Evolutionary conservation across 53 echinoderm and acorn worm species (phyloP).

Genomic region (Glandiceps talaboti): DNA sequence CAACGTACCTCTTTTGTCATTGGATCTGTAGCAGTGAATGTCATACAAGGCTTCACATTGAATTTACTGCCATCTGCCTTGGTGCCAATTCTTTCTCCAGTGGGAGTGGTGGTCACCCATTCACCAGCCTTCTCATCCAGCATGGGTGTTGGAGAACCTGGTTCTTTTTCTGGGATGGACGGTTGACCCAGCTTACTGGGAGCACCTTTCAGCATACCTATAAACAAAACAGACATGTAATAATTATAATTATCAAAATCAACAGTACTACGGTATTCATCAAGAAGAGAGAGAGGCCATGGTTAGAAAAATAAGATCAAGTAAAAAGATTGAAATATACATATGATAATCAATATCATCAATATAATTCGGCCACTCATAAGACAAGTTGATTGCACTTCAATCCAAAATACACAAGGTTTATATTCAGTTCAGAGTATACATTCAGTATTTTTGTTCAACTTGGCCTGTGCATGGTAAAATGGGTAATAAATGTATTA

Average conservation of each 20-base stretch:
- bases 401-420: too few species aligned
- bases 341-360: too few species aligned
- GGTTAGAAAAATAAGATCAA: too few species aligned
- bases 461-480: background rate
- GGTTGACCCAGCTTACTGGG: constrained; percentile 21
- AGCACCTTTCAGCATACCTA: constrained; percentile 17
- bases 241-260: too few species aligned
- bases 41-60: constrained; percentile 53
- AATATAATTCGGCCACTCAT: too few species aligned
- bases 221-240: background rate
- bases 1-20: constrained; percentile 67
- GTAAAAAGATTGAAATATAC: too few species aligned
- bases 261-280: background rate
- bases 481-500: too few species aligned
- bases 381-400: too few species aligned
- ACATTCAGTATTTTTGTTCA: too few species aligned
- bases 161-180: constrained; percentile 18
- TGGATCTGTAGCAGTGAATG: constrained; percentile 84
- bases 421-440: too few species aligned
- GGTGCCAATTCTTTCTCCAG: constrained; percentile 57
- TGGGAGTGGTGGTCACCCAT: constrained; percentile 75
- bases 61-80: constrained; percentile 49
- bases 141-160: constrained; percentile 9
- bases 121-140: constrained; percentile 28
- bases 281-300: background rate